Base-by-base conservation (phyloP, 2,888 invertebrate species). In the Ellobium chinense region DNA sequence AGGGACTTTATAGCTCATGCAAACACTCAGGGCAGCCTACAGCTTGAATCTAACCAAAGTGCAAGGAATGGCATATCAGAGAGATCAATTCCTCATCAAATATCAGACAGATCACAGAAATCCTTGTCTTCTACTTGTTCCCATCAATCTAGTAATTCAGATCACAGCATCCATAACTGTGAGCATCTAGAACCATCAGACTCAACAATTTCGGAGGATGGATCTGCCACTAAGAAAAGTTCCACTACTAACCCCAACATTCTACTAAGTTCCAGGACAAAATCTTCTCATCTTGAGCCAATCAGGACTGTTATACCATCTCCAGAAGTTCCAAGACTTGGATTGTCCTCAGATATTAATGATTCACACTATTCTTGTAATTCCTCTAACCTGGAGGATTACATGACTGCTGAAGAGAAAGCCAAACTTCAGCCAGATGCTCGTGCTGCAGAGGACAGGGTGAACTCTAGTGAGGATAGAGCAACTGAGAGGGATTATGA, bases 391-490 rank as follows among this genome's bases (percentile, higher is more conserved):
- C 36, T 14, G 46, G 56, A 54, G 27, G 62, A 54, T 2, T 63
- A 72, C 29, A 34, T 39, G 31, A 63, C 63, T 12, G 70, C 39
- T 24, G 78, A 72, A 34, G 73, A 80, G 31, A 66, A 73, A 36
- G 37, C 66, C 29, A 12, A n/a, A 3, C 18, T 14, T 5, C 46
- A 75, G 21, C 58, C 68, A 18, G 60, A 74, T 24, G 60, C 74
- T 9, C 37, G 65, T n/a, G 73, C 73, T 12, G 27, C 18, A 9
- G 73, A 73, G 60, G 73, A 58, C 12, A 56, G 24, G 31, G 31
- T 58, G 31, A 73, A 58, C 29, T 56, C 78, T 0, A 60, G 58
- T 34, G 69, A 78, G 1, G 65, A 63, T 14, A 27, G 77, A 36
- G 77, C 77, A 34, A 58, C 31, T 21, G 77, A 80, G 3, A 60